A percentile compares a stretch with the other conserved stretches of the same genome.
These are phyloP conservation scores for Labeo catla DNA, from an alignment of 2,113 vertebrate genomes.

Conservation along the genomic window DNA sequence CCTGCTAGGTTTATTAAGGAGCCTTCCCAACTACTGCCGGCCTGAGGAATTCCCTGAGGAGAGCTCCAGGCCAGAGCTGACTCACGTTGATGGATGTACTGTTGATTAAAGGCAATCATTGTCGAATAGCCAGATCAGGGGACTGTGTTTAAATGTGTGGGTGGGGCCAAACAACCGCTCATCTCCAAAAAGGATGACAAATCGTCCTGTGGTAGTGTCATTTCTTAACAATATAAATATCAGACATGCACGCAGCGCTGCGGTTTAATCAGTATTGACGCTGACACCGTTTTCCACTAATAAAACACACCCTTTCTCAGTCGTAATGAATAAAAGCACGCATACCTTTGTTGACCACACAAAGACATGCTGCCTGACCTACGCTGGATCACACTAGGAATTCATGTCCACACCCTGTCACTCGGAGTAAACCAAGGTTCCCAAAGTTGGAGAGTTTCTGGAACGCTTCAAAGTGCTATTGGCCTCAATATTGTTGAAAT, in stretches of 20 bases:
- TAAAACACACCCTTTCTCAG: constrained; percentile 67
- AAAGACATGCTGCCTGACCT: constrained; percentile 59
- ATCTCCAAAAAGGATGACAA: constrained; percentile 37
- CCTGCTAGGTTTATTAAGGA: constrained; percentile 75
- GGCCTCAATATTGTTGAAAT: constrained; percentile 46
- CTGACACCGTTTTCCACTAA: constrained; percentile 62
- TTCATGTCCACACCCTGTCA: constrained; percentile 64
- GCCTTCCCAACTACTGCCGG: constrained; percentile 75
- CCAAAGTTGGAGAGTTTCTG: constrained; percentile 44
- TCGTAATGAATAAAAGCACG: constrained; percentile 62
- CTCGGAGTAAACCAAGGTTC: constrained; percentile 50
- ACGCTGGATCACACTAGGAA: constrained; percentile 57
- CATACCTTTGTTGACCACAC: constrained; percentile 65
- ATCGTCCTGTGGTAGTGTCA: background rate
- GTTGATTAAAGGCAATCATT: constrained; percentile 41
- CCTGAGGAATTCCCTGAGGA: constrained; percentile 75
- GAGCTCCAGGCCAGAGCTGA: constrained; percentile 59
- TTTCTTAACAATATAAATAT: constrained; percentile 57
- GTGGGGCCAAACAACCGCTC: constrained; percentile 63
- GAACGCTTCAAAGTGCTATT: constrained; percentile 37
- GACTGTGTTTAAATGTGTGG: constrained; percentile 56
- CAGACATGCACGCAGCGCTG: background rate
- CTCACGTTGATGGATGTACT: constrained; percentile 50
- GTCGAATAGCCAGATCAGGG: constrained; percentile 53
- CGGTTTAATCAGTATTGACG: constrained; percentile 66